Evolutionary conservation across 2,797 vertebrate genomes (phyloP).

Genomic region (Morelia viridis): DNA sequence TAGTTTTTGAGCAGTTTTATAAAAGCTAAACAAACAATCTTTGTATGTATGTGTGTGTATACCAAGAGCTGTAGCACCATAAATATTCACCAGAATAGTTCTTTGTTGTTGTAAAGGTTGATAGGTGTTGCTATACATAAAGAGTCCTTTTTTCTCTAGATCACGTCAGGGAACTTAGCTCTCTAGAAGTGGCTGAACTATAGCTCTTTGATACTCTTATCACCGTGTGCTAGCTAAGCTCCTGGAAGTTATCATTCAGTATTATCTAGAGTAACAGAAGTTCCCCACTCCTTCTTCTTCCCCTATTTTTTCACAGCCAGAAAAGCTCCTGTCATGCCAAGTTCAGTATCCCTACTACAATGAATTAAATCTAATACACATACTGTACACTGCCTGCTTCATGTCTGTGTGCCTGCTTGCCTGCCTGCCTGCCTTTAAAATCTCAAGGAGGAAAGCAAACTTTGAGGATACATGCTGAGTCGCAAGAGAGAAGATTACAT

Average conservation of each 20-base stretch:
- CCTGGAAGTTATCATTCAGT: background rate
- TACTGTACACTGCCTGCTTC: background rate
- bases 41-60: background rate
- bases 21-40: background rate
- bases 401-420: background rate
- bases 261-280: background rate
- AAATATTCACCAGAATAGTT: background rate
- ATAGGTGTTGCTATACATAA: background rate
- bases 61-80: background rate
- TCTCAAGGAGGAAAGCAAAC: slow-evolving; percentile 6
- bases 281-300: background rate
- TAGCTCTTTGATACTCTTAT: background rate
- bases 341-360: background rate
- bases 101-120: background rate
- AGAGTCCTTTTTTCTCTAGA: background rate
- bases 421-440: slow-evolving; percentile 10
- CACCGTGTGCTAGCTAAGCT: background rate
- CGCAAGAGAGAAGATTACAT: slow-evolving; percentile 11
- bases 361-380: background rate
- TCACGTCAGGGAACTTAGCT: background rate
- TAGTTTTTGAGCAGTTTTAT: background rate
- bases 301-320: background rate
- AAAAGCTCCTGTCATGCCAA: background rate
- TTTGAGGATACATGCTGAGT: background rate
- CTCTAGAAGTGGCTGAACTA: background rate